phyloP scores from a whole-genome alignment of 37 sponge, comb jelly and placozoan species.

The Oopsacas minuta region DNA sequence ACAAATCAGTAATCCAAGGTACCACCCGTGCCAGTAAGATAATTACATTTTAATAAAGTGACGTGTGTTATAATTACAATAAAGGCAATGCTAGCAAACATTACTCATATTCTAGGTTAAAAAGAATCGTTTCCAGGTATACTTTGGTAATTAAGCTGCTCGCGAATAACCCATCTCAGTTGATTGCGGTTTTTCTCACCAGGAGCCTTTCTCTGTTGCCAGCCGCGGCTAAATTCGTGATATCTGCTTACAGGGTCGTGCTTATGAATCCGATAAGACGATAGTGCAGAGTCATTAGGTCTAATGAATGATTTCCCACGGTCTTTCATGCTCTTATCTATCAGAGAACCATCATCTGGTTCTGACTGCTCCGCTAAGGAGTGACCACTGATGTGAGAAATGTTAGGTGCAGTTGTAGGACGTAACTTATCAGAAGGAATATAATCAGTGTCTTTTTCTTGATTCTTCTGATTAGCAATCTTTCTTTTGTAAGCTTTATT shows the following conservation, averaged over 20 bases:
- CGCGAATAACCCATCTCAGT: constrained; percentile 55
- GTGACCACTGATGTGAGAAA: background rate
- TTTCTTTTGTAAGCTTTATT: background rate
- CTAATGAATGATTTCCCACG: background rate
- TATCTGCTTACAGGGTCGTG: constrained; percentile 31
- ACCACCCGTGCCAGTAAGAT: background rate
- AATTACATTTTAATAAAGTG: constrained; percentile 15
- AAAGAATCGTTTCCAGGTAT: background rate
- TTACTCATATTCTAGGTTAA: background rate
- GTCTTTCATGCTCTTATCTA: background rate
- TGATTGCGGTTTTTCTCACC: constrained; percentile 42
- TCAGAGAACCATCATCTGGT: background rate
- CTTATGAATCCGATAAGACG: background rate
- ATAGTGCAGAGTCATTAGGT: background rate
- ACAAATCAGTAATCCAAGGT: too few species aligned
- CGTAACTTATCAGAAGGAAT: background rate
- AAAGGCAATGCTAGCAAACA: background rate
- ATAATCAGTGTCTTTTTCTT: background rate
- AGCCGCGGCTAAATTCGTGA: constrained; percentile 49
- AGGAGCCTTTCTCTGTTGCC: constrained; percentile 43
- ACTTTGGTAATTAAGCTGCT: constrained; percentile 4
- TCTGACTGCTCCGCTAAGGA: background rate
- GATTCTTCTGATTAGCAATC: background rate
- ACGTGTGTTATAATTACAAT: background rate
- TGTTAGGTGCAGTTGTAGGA: background rate